Base-by-base conservation (phyloP, 2,797 vertebrate species). In the Hippopotamyrus pictus region DNA sequence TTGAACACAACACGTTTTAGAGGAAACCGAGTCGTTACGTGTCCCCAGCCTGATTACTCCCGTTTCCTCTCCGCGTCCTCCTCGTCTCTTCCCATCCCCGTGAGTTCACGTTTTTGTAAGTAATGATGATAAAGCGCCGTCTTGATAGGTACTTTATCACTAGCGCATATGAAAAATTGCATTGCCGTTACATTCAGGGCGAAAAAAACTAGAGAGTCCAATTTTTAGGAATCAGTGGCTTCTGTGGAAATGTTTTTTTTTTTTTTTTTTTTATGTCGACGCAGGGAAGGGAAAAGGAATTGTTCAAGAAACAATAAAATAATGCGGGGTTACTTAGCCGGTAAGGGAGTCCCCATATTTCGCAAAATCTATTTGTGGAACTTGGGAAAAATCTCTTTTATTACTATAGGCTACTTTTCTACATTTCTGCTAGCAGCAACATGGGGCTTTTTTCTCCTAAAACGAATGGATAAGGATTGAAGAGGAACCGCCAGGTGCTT, bases 81-180 rank as follows among this genome's bases (percentile, higher is more conserved):
- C 29, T 54, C 50, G n/a, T 11, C 22, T 29, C 22, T 22, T 14
- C 19, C 44, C n/a, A 14, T 85, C 50, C 22, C 29, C 85, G 85
- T 57, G 51, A 37, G 50, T 37, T 86, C 85, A 86, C 85, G 48
- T 37, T 57, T 54, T 53, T 86, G 25, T 54, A 57, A 54, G 51
- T 54, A 86, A 86, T 86, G 85, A 86, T 86, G 85, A 86, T 54
- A 57, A 86, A 86, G 12, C 85, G 25, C 25, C 12, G 11, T 33
- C 85, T 29, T 86, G 85, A 86, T 53, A 54, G 85, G 50, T 86
- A n/a, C 85, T 86, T 86, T 37, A 86, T 86, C 85, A 86, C 51
- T 2, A 22, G 50, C 2, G 29, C 50, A 57, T 33, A 57, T 86
- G 85, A 86, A 86, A 86, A 54, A 86, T 86, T 86, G 51, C 85